A percentile compares a stretch with the other conserved stretches of the same genome.
Evolutionary conservation across 2,888 invertebrate genomes (phyloP).

Genomic region (Pristionchus fissidentatus): DNA sequence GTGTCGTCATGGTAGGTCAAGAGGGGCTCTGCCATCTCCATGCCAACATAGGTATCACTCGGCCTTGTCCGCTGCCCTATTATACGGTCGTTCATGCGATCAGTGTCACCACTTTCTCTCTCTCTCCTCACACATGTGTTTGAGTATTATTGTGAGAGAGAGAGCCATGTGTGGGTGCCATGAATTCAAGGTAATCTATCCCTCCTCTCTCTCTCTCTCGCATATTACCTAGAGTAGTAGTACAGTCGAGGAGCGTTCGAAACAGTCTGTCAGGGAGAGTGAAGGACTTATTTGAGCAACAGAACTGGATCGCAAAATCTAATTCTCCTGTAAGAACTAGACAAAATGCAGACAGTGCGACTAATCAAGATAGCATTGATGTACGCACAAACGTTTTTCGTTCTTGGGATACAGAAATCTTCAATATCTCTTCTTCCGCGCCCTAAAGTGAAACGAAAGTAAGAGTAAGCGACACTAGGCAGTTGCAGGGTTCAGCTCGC

Average conservation of each 20-base stretch:
- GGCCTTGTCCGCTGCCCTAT: conserved; percentile 19
- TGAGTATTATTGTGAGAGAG: conserved; percentile 31
- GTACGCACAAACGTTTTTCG: background rate
- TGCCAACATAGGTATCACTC: background rate
- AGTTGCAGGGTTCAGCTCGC: too few species aligned
- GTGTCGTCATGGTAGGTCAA: background rate
- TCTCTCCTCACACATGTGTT: too few species aligned
- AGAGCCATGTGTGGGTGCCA: too few species aligned
- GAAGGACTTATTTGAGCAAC: too few species aligned
- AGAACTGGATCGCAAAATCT: too few species aligned
- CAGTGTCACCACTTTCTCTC: conserved; percentile 3
- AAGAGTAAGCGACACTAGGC: too few species aligned
- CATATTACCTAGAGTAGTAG: conserved; percentile 18
- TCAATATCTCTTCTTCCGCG: too few species aligned
- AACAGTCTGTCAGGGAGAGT: background rate
- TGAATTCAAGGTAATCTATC: conserved; percentile 43
- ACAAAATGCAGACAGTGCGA: too few species aligned
- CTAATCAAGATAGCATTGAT: background rate
- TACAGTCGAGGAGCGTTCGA: background rate
- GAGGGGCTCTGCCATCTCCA: background rate
- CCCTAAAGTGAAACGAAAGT: too few species aligned
- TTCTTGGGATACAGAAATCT: background rate
- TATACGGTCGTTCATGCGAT: conserved; percentile 34
- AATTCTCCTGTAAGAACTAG: too few species aligned
- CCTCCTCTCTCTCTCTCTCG: background rate